Evolutionary conservation across 2,797 vertebrate genomes (phyloP), one percentile per base, ranked within the genome.

Genomic region (Rhabdomys pumilio): DNA sequence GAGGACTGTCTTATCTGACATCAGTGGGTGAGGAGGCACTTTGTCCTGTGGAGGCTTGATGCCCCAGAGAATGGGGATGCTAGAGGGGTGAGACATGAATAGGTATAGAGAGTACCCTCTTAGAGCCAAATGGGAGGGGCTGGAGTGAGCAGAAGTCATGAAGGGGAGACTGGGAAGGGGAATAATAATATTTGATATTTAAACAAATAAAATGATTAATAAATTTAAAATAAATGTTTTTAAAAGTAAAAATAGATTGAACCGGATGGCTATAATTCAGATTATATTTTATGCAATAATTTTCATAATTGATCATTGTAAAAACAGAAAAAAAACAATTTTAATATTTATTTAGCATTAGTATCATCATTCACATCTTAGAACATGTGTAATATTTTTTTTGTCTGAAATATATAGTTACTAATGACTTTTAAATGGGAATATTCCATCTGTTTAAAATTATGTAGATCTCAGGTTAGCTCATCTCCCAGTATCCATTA

Each of bases 361-460:
- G 57, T 94, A 95, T 57, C 0, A 83, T 86, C 44, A 59, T 57
- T 15, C 22, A 50, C 15, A 95, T 50, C 80, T 81, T 13, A 84
- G 24, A 84, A 38, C 6, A 72, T 84, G 93, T 93, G 6, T 77
- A 85, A 69, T 79, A 26, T 96, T 94, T 96, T 92, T 44, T 90
- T 26, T 84, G 6, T 79, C 73, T 91, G 12, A 24, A 19, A 50
- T 69, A 73, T 93, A 3, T 91, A 96, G 85, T 96, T 50, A 41
- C 59, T 81, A 94, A 82, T n/a, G 31, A 34, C 88, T 93, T 93
- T 93, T 72, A 96, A 94, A 26, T 93, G 90, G 8, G n/a, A 80
- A 61, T 34, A 34, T 2, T 79, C 90, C 89, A 93, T 72, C 34
- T 91, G 1, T 57, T 95, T 87, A 38, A 90, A 65, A 97, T 90